Evolutionary conservation across 2,888 invertebrate genomes (phyloP), one percentile per base, ranked within the genome.

Genomic region (Allacma fusca): DNA sequence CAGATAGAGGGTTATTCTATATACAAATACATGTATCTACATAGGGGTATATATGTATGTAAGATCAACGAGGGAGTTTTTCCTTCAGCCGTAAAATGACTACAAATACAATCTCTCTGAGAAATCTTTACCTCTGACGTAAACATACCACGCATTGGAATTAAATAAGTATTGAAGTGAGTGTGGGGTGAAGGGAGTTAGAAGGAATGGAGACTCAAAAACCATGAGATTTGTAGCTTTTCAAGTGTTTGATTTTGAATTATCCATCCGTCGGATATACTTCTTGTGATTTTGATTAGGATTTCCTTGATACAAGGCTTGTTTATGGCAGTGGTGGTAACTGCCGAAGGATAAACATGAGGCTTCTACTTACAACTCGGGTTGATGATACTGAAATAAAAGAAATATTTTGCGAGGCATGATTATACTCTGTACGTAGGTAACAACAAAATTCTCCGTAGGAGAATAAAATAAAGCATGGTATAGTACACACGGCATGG

Each of bases 161-260:
- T 34, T 9, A 34, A 34, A 34, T 9, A 50, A 50, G 16, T 19
- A 9, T 50, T 2, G 16, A n/a, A 50, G 19, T 50, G 50, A 62
- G 26, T 23, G 26, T 23, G 16, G 24, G 62, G 62, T 12, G 62
- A 62, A 62, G 62, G 62, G 2, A 24, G 23, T 62, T 2, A 57
- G 57, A 21, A 16, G 57, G 13, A 16, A 62, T 62, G 26, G 16
- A 62, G 9, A 62, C 9, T 2, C 24, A 21, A 23, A 62, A 62
- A 21, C 57, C 57, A 57, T 57, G 43, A 43, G 69, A 69, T 69
- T 69, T 69, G 69, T 69, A 12, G 44, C 44, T 69, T 69, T 69
- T 43, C 40, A 69, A 69, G 69, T 69, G 44, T 69, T 69, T 44
- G 44, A 69, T 44, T 69, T 34, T 69, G 24, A 29, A 19, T 16